phyloP scores from a whole-genome alignment of 2,888 invertebrate species.

The Neoitamus cyanurus region DNA sequence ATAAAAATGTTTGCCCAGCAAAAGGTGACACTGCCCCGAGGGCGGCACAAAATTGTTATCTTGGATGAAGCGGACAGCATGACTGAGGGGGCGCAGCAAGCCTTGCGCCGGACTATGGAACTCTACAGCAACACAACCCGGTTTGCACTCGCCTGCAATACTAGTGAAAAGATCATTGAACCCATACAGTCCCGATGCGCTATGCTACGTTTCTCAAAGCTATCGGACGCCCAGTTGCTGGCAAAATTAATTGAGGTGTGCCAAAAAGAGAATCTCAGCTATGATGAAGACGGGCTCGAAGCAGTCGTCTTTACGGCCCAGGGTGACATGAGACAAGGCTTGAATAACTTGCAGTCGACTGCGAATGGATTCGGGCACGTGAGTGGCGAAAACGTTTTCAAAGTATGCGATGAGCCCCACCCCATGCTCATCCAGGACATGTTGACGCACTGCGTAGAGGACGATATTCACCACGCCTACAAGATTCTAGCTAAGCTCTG shows the following conservation, averaged over 20 bases:
- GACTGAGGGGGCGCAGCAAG: slow-evolving; percentile 99
- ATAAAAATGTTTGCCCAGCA: slow-evolving; percentile 99
- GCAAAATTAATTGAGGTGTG: slow-evolving; percentile 83
- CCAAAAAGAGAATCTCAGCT: slow-evolving; percentile 77
- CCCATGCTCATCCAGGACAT: slow-evolving; percentile 92
- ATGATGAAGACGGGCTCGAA: slow-evolving; percentile 92
- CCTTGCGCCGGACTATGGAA: slow-evolving; percentile 97
- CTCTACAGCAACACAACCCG: slow-evolving; percentile 96
- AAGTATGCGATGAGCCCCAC: slow-evolving; percentile 99
- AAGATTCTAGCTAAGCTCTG: slow-evolving; percentile 90
- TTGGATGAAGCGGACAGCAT: slow-evolving; percentile 99
- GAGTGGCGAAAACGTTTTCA: slow-evolving; percentile 94
- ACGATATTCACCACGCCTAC: slow-evolving; percentile 87
- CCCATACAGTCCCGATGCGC: slow-evolving; percentile 99
- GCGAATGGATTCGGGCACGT: slow-evolving; percentile 92
- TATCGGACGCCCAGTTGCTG: slow-evolving; percentile 91
- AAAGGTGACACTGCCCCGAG: slow-evolving; percentile 90
- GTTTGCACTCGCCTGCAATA: slow-evolving; percentile 98
- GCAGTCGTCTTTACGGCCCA: slow-evolving; percentile 98
- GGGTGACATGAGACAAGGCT: slow-evolving; percentile 96
- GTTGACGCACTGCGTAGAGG: slow-evolving; percentile 83
- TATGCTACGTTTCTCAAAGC: slow-evolving; percentile 89
- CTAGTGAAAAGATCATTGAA: slow-evolving; percentile 98
- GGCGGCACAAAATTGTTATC: slow-evolving; percentile 95
- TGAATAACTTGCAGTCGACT: slow-evolving; percentile 97